phyloP scores from a whole-genome alignment of 2,113 vertebrate species.

The Leucopternis melanops region DNA sequence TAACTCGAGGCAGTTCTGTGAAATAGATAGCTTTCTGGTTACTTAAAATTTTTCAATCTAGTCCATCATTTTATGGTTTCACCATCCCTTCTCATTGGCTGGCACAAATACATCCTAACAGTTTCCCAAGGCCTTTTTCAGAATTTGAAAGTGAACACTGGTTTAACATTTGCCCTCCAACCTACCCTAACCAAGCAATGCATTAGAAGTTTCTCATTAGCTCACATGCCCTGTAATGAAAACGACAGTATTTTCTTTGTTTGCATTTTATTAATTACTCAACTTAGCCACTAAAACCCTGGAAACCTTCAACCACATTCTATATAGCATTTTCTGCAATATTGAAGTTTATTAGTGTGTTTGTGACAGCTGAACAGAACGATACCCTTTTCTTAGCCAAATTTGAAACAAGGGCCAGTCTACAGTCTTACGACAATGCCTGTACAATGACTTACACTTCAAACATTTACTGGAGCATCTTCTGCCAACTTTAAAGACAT shows the following conservation, averaged over 20 bases:
- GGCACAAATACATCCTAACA: not conserved
- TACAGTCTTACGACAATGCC: not conserved
- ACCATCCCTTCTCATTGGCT: not conserved
- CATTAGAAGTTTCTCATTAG: not conserved
- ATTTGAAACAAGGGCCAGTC: not conserved
- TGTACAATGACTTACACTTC: not conserved
- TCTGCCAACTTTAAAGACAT: not conserved
- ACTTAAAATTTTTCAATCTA: not conserved
- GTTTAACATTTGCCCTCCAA: not conserved
- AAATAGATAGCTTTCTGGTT: not conserved
- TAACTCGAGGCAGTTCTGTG: not conserved
- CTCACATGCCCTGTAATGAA: not conserved
- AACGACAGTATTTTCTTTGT: not conserved
- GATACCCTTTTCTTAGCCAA: not conserved
- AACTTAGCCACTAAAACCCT: not conserved
- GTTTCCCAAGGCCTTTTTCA: not conserved
- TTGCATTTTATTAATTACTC: not conserved
- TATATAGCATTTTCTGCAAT: not conserved
- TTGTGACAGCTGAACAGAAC: not conserved
- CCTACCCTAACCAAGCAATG: not conserved
- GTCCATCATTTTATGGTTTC: not conserved
- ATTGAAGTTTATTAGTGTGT: not conserved
- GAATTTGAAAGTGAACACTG: not conserved
- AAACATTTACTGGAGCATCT: not conserved
- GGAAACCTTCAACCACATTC: not conserved